Evolutionary conservation across 2,797 vertebrate species (phyloP), one percentile per base, ranked within the genome.

Genomic region (Enteromius anoplus): DNA sequence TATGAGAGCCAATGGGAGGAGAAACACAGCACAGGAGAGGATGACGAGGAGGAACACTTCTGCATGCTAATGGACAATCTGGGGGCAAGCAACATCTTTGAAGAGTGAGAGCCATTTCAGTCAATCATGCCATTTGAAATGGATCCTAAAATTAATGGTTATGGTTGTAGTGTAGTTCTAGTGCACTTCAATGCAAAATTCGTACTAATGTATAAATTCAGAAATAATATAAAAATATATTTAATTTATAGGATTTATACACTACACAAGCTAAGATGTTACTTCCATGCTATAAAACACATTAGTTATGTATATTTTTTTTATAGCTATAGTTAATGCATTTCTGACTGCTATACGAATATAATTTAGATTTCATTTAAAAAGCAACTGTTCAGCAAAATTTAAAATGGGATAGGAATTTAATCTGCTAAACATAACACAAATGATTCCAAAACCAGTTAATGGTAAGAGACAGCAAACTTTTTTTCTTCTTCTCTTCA

Each of bases 1-100:
- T 95, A 94, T 88, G 93, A 94, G 78, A 90, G 86, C 76, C 91
- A 91, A 60, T 93, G 92, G 75, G 87, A 93, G 10, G 92, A 94
- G 79, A 88, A n/a, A 9, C 84, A 86, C 32, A 79, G 10, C 2
- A 88, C 55, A 19, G 88, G 85, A 2, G 93, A 94, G 14, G 93
- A 94, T 2, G 96, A 98, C 0, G 97, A 97, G 85, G 97, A 98
- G 85, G 91, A 93, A 62, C 96, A 97, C 82, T 99, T 99, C 88
- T 90, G 91, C 85, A 91, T 92, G 92, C 93, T 98, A 9, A 96
- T 98, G 95, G 95, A 97, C 77, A 94, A 82, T 29, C 93, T 99
- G 1, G 97, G 97, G 81, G 96, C 96, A 66, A 94, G 93, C 82
- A 96, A 89, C 0, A 85, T 96, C 86, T 94, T 97, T 87, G 94